Evolutionary conservation across 2,113 vertebrate species (phyloP).

Genomic region (Corapipo altera): DNA sequence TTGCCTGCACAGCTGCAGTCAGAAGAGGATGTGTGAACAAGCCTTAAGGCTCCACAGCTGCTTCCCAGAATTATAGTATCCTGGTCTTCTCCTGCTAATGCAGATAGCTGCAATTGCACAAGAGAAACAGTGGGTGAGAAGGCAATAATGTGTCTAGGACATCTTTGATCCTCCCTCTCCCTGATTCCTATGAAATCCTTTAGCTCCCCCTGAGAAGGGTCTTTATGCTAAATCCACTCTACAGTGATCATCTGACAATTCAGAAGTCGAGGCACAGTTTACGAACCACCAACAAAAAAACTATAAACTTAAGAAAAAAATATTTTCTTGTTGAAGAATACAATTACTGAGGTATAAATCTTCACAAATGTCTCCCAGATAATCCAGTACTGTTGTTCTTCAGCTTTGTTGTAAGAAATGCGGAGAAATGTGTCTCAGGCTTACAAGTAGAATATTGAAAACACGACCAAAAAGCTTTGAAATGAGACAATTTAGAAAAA

Average conservation of each 20-base stretch:
- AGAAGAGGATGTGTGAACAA: background rate
- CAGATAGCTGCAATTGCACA: background rate
- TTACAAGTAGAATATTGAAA: background rate
- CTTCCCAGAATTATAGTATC: background rate
- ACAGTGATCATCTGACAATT: background rate
- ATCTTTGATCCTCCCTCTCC: background rate
- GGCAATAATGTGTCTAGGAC: background rate
- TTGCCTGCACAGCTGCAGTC: background rate
- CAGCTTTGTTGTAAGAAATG: background rate
- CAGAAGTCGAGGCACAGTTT: background rate
- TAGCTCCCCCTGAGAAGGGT: background rate
- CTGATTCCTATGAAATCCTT: background rate
- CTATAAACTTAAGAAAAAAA: background rate
- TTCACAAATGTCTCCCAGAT: background rate
- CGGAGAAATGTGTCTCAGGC: background rate
- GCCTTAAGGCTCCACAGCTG: constrained; percentile 8
- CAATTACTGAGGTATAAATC: background rate
- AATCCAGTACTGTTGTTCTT: background rate
- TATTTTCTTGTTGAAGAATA: background rate
- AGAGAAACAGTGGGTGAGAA: background rate
- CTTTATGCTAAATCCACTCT: background rate
- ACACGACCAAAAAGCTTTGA: background rate
- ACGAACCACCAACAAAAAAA: background rate
- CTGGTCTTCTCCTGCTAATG: background rate
- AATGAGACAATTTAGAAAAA: background rate